Conservation (phyloP, 2,797 vertebrate genomes). For the Otus scops region DNA sequence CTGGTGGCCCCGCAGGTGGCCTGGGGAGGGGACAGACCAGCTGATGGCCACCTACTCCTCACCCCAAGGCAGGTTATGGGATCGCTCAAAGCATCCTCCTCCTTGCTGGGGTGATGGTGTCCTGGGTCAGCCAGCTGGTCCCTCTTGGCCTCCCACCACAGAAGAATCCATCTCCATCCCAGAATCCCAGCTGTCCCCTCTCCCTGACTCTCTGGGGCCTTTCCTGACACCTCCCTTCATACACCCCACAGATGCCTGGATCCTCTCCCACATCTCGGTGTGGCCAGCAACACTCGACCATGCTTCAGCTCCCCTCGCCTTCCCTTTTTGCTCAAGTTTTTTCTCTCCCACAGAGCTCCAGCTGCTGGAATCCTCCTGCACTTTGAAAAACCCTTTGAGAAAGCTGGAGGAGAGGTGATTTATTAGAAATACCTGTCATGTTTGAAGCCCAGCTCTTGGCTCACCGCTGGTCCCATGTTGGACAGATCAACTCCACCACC, state of each 20-base stretch:
- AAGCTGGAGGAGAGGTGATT: neutral
- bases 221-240: neutral
- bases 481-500: neutral
- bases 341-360: fast-evolving
- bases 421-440: neutral
- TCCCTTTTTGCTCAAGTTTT: too few relatives aligned
- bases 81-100: fast-evolving
- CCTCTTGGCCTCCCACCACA: fast-evolving
- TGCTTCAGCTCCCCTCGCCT: fast-evolving
- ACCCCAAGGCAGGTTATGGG: neutral
- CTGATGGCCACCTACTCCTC: neutral
- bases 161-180: neutral
- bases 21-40: fast-evolving
- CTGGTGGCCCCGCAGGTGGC: neutral
- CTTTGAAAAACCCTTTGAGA: neutral
- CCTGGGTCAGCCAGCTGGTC: neutral
- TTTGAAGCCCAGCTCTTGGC: neutral
- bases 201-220: neutral
- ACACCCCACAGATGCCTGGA: neutral
- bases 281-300: fast-evolving
- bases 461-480: fast-evolving
- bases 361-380: fast-evolving
- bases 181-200: fast-evolving
- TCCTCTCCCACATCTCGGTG: fast-evolving
- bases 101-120: neutral